A percentile compares a stretch with the other conserved stretches of the same genome.
Evolutionary conservation across 2,888 invertebrate species (phyloP).

Genomic region (Choristoneura rosaceana): DNA sequence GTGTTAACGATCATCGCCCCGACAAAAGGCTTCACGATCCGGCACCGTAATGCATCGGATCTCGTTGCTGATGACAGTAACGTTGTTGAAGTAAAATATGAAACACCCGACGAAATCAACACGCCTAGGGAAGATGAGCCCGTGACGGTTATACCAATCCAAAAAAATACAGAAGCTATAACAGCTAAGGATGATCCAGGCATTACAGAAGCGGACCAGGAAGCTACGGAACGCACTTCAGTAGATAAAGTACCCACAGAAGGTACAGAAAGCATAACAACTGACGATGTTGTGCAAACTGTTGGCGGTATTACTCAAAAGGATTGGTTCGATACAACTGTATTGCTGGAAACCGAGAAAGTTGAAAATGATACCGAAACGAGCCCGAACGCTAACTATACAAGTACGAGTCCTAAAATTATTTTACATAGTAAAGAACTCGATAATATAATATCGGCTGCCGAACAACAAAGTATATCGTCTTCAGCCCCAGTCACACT

Average conservation of each 20-base stretch:
- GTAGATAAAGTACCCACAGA: constrained; percentile 1
- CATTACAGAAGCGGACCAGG: background rate
- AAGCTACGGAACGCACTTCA: background rate
- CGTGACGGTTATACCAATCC: background rate
- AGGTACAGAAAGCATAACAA: constrained; percentile 7
- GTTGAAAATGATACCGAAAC: constrained; percentile 1
- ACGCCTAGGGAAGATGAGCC: constrained; percentile 32
- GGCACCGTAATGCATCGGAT: constrained; percentile 52
- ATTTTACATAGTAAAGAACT: background rate
- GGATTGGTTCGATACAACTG: background rate
- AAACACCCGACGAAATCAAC: constrained; percentile 50
- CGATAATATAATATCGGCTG: background rate
- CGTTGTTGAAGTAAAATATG: constrained; percentile 55
- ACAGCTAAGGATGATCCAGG: background rate
- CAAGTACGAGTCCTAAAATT: background rate
- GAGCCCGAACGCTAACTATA: background rate
- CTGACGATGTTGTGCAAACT: background rate
- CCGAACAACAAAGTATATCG: background rate
- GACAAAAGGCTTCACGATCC: constrained; percentile 60
- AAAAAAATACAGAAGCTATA: background rate
- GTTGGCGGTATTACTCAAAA: background rate
- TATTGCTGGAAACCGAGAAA: background rate
- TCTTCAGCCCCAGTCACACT: background rate
- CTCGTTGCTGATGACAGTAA: constrained; percentile 57
- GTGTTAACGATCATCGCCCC: constrained; percentile 58